Base-by-base conservation (phyloP, 92 coral and sea anemone species). In the Zoanthus gigantus region DNA sequence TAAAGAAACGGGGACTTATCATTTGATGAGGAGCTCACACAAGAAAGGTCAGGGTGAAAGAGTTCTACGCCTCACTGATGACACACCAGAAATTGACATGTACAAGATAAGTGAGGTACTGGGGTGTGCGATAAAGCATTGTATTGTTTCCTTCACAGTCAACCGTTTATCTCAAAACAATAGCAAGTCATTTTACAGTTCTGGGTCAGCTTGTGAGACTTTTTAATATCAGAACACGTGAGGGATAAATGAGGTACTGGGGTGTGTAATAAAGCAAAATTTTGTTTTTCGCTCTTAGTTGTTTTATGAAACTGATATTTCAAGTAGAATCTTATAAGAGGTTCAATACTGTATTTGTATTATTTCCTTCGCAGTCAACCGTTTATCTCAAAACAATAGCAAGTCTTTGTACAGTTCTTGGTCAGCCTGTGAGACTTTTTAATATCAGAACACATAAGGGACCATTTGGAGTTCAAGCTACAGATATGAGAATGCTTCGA, bases 1-100 rank as follows among this genome's bases (percentile, higher is more conserved):
- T 86, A 92, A 94, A 77, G 94, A 93, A 80, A 93, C 93, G 72
- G 99, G 99, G 8, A 89, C 99, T 9, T 97, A 97, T 78, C 92
- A 93, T 77, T 91, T 90, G 65, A 86, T 94, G 93, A 91, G 98
- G 31, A 93, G 96, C 46, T 65, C 94, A 13, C 89, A 88, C 60
- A 95, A 92, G 93, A 97, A 87, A 71, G 90, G 79, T 50, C 77
- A 86, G 60, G 88, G 85, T 50, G 95, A 93, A 71, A 95, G 90
- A 68, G 98, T 97, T 10, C 77, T 96, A 57, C 90, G 96, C 44
- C 83, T 97, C 18, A 91, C 95, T 46, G 99, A 97, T 88, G 97
- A 94, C 77, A 76, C 94, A 77, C 77, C 95, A 53, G 95, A 95
- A 84, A 92, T 97, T 84, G 95, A 96, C 76, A 89, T 93, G 94